These are phyloP conservation scores for Tetraodon nigroviridis DNA, from an alignment of 2,113 vertebrate species.

Conservation along the genomic window DNA sequence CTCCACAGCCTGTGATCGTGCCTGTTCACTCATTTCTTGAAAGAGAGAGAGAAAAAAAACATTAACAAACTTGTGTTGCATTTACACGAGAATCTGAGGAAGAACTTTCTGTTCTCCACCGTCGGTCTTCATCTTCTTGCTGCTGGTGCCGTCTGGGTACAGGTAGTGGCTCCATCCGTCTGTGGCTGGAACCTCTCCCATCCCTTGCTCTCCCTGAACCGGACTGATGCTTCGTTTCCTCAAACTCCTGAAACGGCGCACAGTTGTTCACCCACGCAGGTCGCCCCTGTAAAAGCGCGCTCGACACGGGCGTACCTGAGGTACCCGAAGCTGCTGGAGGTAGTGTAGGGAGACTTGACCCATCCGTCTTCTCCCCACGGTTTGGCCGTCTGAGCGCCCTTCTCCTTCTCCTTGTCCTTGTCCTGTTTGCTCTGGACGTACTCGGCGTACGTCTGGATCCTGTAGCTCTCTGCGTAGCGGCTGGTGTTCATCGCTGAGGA, in stretches of 20 bases:
- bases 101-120: constrained; percentile 72
- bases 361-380: constrained; percentile 84
- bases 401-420: constrained; percentile 75
- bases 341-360: constrained; percentile 73
- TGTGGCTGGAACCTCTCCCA: constrained; percentile 53
- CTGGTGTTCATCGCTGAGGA: constrained; percentile 91
- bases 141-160: constrained; percentile 70
- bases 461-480: constrained; percentile 94
- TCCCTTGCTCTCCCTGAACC: constrained; percentile 65
- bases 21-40: constrained; percentile 28
- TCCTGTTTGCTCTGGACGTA: constrained; percentile 84
- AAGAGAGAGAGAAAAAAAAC: neutral
- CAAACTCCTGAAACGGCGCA: constrained; percentile 43
- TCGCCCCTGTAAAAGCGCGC: neutral
- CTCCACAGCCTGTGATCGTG: constrained; percentile 47
- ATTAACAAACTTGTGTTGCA: neutral
- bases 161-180: constrained; percentile 68
- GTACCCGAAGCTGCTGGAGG: constrained; percentile 54
- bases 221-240: constrained; percentile 88
- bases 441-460: constrained; percentile 94
- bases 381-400: constrained; percentile 68
- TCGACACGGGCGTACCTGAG: constrained; percentile 36
- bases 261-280: too few species aligned
- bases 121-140: constrained; percentile 84
- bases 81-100: neutral